phyloP scores from a whole-genome alignment of 2,113 vertebrate species.

The Hippoglossus stenolepis region DNA sequence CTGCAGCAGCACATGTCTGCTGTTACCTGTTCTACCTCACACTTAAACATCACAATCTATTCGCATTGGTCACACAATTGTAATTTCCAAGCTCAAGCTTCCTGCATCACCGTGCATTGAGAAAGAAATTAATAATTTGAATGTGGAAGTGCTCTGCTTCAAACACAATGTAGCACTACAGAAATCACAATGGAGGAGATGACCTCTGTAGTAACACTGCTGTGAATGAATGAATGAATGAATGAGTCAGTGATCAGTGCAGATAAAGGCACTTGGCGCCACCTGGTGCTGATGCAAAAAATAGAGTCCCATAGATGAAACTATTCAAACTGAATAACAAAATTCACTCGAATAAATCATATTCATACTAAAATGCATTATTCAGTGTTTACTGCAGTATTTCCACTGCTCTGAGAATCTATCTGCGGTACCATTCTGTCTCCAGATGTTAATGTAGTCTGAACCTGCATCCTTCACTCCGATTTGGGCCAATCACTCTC shows the following conservation, averaged over 20 bases:
- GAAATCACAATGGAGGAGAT: constrained; percentile 45
- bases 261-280: constrained; percentile 46
- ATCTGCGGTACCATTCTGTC: neutral
- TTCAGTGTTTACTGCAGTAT: neutral
- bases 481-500: constrained; percentile 59
- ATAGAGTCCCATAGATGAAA: neutral
- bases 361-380: neutral
- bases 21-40: neutral
- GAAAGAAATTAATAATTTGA: neutral
- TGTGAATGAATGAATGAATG: constrained; percentile 48
- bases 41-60: neutral
- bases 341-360: neutral
- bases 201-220: constrained; percentile 46
- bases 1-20: constrained; percentile 12
- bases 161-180: constrained; percentile 17
- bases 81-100: neutral
- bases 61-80: neutral
- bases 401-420: neutral
- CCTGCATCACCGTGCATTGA: neutral
- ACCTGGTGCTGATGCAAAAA: constrained; percentile 48
- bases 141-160: neutral
- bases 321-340: neutral
- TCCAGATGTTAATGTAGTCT: constrained; percentile 51
- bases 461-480: constrained; percentile 46
- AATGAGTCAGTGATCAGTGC: neutral